Conservation (phyloP, 2,797 vertebrate genomes). For the Aeoliscus strigatus region DNA sequence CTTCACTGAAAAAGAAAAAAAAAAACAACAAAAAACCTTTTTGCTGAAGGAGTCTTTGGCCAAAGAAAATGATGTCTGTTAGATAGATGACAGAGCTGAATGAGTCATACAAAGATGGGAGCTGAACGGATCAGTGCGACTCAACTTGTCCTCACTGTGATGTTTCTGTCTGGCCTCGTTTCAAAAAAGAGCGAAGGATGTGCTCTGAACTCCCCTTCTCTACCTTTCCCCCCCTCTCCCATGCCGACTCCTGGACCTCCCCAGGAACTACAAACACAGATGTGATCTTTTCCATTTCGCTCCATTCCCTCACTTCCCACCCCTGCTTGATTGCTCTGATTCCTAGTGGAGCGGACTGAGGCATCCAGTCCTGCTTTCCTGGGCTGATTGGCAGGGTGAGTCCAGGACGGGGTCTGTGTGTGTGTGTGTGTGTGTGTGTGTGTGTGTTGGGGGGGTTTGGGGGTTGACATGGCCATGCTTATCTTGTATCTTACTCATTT, state of each 20-base stretch:
- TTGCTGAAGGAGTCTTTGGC: conserved; percentile 35
- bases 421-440: too few relatives aligned
- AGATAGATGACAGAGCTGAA: conserved; percentile 56
- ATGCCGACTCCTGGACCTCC: conserved; percentile 30
- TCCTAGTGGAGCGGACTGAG: conserved; percentile 13
- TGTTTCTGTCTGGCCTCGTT: conserved; percentile 27
- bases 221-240: conserved; percentile 45
- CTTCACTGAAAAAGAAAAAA: conserved; percentile 29
- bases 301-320: conserved; percentile 20
- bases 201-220: conserved; percentile 38
- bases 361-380: conserved; percentile 4
- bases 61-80: conserved; percentile 60
- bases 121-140: conserved; percentile 19
- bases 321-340: conserved; percentile 25
- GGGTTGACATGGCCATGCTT: too few relatives aligned
- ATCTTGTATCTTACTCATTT: too few relatives aligned
- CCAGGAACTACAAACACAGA: conserved; percentile 65
- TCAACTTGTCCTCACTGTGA: conserved; percentile 19
- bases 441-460: too few relatives aligned
- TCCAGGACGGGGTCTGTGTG: conserved; percentile 38
- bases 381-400: conserved; percentile 28
- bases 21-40: conserved; percentile 22
- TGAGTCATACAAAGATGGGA: conserved; percentile 49
- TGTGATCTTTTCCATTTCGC: conserved; percentile 52
- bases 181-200: conserved; percentile 38